A percentile compares a stretch with the other conserved stretches of the same genome.
These are phyloP conservation scores for Tachina fera DNA, from an alignment of 2,888 invertebrate species.

Conservation along the genomic window DNA sequence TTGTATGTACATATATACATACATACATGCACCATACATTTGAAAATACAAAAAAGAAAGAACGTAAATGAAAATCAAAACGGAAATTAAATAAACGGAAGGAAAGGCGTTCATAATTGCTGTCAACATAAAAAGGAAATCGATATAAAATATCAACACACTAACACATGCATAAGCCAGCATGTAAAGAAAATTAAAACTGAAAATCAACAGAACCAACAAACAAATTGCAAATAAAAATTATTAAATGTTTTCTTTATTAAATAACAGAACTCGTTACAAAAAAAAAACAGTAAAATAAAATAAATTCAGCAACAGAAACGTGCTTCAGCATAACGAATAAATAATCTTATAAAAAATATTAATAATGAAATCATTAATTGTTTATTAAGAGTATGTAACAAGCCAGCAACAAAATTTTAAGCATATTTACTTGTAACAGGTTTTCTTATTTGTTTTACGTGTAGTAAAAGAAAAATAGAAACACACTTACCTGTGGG, in stretches of 20 bases:
- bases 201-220: slow-evolving; percentile 45
- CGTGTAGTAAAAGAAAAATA: background rate
- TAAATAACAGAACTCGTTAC: slow-evolving; percentile 40
- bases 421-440: slow-evolving; percentile 49
- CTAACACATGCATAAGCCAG: background rate
- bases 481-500: slow-evolving; percentile 86
- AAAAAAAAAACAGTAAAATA: slow-evolving; percentile 7
- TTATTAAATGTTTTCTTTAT: slow-evolving; percentile 21
- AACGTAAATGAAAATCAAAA: slow-evolving; percentile 65
- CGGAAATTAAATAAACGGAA: slow-evolving; percentile 72
- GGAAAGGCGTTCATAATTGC: slow-evolving; percentile 74
- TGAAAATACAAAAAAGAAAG: slow-evolving; percentile 5
- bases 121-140: slow-evolving; percentile 70
- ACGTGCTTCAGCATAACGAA: slow-evolving; percentile 46
- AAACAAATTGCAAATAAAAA: slow-evolving; percentile 40
- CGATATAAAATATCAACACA: slow-evolving; percentile 56
- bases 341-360: background rate
- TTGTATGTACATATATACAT: background rate
- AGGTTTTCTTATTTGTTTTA: background rate
- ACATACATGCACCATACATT: background rate
- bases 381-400: background rate
- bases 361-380: slow-evolving; percentile 46
- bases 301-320: slow-evolving; percentile 23
- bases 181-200: slow-evolving; percentile 58
- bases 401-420: background rate